Percentiles rank a stretch among this genome's conserved stretches.
phyloP scores from a whole-genome alignment of 2,113 vertebrate genomes.

The Ariopsis seemanni region DNA sequence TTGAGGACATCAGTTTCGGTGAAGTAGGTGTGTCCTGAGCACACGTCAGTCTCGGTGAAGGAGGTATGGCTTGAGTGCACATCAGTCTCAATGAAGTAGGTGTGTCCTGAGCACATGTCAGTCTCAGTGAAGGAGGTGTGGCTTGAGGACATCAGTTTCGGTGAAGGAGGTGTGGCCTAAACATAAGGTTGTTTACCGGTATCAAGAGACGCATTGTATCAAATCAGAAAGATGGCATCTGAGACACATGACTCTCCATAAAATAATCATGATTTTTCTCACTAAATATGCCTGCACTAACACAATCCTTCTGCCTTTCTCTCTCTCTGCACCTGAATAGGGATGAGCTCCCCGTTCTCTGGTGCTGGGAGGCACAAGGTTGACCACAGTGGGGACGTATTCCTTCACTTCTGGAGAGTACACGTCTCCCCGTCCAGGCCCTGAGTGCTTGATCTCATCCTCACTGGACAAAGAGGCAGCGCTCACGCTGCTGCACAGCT shows the following conservation, averaged over 20 bases:
- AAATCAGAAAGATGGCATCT: too few species aligned
- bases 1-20: neutral
- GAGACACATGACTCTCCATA: neutral
- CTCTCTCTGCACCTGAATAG: constrained; percentile 69
- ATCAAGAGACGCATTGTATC: neutral
- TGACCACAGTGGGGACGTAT: constrained; percentile 69
- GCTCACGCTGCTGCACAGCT: constrained; percentile 78
- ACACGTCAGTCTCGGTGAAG: neutral
- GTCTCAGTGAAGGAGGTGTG: neutral
- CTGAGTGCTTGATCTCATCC: constrained; percentile 71
- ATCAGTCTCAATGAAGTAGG: neutral
- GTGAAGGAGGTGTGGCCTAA: too few species aligned
- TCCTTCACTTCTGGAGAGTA: constrained; percentile 66
- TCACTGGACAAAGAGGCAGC: constrained; percentile 81
- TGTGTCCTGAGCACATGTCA: neutral
- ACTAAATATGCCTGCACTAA: neutral
- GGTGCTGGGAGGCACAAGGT: constrained; percentile 65
- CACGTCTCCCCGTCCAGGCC: constrained; percentile 63
- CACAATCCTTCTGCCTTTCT: neutral
- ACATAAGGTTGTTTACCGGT: neutral
- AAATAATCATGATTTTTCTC: neutral
- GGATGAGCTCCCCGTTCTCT: constrained; percentile 65
- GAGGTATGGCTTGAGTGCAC: neutral
- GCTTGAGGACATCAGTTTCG: too few species aligned
- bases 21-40: neutral